phyloP scores from a whole-genome alignment of 1,140 invertebrate genomes.

The Ephestia elutella region DNA sequence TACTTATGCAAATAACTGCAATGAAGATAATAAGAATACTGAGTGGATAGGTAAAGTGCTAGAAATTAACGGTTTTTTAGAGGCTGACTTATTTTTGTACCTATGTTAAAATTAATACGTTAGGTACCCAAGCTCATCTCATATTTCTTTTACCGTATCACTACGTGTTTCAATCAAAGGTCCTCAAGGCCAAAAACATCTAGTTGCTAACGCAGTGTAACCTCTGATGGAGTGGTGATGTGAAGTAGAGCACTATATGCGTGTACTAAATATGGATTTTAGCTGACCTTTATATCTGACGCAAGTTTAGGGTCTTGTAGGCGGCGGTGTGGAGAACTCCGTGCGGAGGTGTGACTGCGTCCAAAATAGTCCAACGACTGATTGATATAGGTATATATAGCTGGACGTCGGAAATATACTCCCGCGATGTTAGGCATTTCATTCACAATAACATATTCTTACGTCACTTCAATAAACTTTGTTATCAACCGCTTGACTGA shows the following conservation, averaged over 20 bases:
- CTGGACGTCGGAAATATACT: slow-evolving; percentile 21
- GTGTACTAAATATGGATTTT: not conserved
- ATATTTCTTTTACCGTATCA: no score
- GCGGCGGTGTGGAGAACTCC: not conserved
- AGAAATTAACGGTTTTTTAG: no score
- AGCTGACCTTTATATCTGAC: not conserved
- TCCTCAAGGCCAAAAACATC: no score
- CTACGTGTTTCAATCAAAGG: no score
- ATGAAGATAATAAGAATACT: no score
- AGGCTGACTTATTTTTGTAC: no score
- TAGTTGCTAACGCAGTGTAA: no score
- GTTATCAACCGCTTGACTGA: not conserved
- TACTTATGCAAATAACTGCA: no score
- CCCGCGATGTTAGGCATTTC: not conserved
- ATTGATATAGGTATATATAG: slow-evolving; percentile 1
- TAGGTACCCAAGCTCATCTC: no score
- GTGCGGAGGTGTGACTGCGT: slow-evolving; percentile 21
- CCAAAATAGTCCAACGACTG: slow-evolving; percentile 26
- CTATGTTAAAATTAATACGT: no score
- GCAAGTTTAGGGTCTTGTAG: not conserved
- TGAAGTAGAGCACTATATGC: not conserved
- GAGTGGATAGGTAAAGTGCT: no score
- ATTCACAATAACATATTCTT: not conserved
- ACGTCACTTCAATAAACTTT: not conserved
- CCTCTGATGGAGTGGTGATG: no score